Percentiles rank a stretch among this genome's conserved stretches.
These are phyloP conservation scores for Ligdia adustata DNA, from an alignment of 2,888 invertebrate genomes.

Conservation along the genomic window DNA sequence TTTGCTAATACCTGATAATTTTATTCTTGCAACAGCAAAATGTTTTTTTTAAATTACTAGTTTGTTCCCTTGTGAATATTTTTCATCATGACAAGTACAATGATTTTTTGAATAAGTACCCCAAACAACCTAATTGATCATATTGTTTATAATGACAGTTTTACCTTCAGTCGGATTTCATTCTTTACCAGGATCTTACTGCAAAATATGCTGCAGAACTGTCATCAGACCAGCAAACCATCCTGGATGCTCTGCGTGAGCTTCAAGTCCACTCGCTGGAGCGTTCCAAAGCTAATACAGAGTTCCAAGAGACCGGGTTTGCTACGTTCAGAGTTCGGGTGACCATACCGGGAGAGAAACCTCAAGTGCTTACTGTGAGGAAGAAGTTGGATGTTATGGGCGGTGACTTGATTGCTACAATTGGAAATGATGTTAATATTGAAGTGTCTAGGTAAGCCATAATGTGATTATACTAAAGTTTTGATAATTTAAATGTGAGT, in stretches of 20 bases:
- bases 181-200: conserved; percentile 84
- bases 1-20: too few relatives aligned
- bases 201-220: conserved; percentile 82
- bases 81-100: too few relatives aligned
- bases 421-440: conserved; percentile 77
- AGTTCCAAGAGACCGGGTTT: conserved; percentile 88
- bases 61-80: too few relatives aligned
- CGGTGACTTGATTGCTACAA: conserved; percentile 78
- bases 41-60: too few relatives aligned
- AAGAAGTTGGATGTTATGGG: conserved; percentile 81
- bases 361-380: conserved; percentile 80
- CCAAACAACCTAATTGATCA: too few relatives aligned
- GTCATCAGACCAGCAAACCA: conserved; percentile 74
- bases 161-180: too few relatives aligned
- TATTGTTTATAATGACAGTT: too few relatives aligned
- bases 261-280: conserved; percentile 88
- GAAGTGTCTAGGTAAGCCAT: conserved; percentile 65
- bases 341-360: conserved; percentile 78
- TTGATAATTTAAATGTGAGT: too few relatives aligned
- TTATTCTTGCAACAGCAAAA: too few relatives aligned
- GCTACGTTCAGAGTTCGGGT: conserved; percentile 89
- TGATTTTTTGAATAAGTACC: too few relatives aligned
- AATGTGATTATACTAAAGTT: too few relatives aligned
- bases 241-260: conserved; percentile 83
- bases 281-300: conserved; percentile 87